These are phyloP conservation scores for Callocephalon fimbriatum DNA, from an alignment of 2,113 vertebrate species.

Conservation along the genomic window DNA sequence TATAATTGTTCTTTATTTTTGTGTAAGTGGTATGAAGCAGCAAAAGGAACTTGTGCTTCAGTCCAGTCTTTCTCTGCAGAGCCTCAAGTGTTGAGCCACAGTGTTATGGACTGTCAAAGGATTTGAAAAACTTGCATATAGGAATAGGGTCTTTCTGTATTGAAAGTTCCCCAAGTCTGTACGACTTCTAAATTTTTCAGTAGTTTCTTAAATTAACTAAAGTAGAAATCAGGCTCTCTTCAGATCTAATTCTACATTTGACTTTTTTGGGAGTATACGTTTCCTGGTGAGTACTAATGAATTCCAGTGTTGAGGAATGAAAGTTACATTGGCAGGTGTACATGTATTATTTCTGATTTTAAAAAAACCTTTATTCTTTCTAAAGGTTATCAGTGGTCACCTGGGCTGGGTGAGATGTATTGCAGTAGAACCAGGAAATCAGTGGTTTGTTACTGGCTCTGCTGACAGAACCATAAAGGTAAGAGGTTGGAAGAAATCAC, in stretches of 20 bases:
- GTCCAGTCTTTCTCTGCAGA: neutral
- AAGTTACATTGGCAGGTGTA: neutral
- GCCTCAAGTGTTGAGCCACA: neutral
- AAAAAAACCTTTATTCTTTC: neutral
- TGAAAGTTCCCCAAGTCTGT: neutral
- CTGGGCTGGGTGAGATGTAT: constrained; percentile 97
- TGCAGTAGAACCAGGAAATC: constrained; percentile 96
- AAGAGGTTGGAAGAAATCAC: neutral
- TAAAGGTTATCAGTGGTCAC: constrained; percentile 96
- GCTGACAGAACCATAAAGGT: constrained; percentile 99
- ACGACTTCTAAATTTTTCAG: neutral
- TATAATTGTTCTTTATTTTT: neutral
- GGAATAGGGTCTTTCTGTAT: neutral
- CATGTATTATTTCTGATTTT: neutral
- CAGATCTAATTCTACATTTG: neutral
- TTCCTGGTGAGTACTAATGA: neutral
- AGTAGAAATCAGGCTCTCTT: neutral
- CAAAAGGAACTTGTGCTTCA: neutral
- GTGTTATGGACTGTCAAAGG: accelerated
- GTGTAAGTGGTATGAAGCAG: neutral
- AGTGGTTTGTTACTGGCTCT: constrained; percentile 99
- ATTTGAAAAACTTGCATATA: neutral
- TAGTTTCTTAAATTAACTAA: neutral
- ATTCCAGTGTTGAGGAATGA: neutral
- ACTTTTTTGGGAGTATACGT: accelerated